Evolutionary conservation across 2,113 vertebrate genomes (phyloP).

Genomic region (Hippocampus zosterae): DNA sequence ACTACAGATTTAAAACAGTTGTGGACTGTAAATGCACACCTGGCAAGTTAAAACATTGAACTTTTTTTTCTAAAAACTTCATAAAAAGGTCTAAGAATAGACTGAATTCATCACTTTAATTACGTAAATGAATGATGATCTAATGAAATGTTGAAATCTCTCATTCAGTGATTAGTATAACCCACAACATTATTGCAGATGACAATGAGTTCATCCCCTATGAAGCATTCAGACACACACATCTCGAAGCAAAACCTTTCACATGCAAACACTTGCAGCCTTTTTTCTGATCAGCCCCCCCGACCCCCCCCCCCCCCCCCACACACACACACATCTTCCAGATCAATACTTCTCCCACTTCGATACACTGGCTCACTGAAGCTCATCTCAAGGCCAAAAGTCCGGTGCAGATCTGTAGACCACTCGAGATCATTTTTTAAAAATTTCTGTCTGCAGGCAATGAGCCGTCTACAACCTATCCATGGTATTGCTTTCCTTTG

Average conservation of each 20-base stretch:
- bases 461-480: background rate
- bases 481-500: background rate
- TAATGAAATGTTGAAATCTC: background rate
- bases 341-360: background rate
- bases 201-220: background rate
- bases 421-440: background rate
- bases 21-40: no score
- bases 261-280: background rate
- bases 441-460: background rate
- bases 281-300: background rate
- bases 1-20: no score
- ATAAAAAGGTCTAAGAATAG: background rate
- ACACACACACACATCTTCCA: slow-evolving; percentile 4
- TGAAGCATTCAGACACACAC: background rate
- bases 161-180: background rate
- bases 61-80: no score
- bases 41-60: no score
- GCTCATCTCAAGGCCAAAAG: background rate
- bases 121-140: no score
- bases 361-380: background rate
- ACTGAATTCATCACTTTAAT: background rate
- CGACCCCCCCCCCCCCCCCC: no score
- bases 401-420: background rate
- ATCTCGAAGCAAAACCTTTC: background rate
- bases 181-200: background rate